These are phyloP conservation scores for Corythucha ciliata DNA, from an alignment of 2,888 invertebrate species.

Conservation along the genomic window DNA sequence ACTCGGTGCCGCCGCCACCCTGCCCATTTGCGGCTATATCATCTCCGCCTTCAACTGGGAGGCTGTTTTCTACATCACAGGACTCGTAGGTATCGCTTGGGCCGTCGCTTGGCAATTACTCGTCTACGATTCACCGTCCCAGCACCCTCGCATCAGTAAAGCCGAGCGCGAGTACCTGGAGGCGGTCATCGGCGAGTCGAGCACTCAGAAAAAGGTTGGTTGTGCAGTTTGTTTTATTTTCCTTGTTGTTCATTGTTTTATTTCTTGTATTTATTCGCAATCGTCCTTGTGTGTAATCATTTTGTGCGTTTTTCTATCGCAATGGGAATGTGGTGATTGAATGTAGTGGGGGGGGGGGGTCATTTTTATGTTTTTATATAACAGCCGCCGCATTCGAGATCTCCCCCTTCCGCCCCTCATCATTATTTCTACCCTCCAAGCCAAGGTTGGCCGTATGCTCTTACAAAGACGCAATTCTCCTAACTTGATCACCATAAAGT, in stretches of 20 bases:
- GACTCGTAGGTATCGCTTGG: constrained; percentile 68
- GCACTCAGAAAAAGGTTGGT: constrained; percentile 34
- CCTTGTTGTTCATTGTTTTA: not conserved
- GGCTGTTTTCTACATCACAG: constrained; percentile 80
- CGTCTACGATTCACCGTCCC: constrained; percentile 69
- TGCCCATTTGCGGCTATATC: constrained; percentile 77
- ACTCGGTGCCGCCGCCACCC: constrained; percentile 80
- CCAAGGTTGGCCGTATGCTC: too few relatives aligned
- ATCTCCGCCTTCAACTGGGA: constrained; percentile 77
- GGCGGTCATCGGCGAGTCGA: constrained; percentile 53
- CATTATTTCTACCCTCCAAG: too few relatives aligned
- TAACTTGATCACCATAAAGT: too few relatives aligned
- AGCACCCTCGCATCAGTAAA: constrained; percentile 68
- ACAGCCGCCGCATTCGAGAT: too few relatives aligned
- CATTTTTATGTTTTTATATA: too few relatives aligned
- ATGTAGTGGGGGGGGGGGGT: too few relatives aligned
- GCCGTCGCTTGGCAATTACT: constrained; percentile 70
- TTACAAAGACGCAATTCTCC: too few relatives aligned
- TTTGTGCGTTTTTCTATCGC: not conserved
- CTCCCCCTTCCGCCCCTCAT: too few relatives aligned
- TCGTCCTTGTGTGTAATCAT: not conserved
- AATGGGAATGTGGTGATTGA: too few relatives aligned
- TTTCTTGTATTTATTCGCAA: not conserved
- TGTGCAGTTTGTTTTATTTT: constrained; percentile 7
- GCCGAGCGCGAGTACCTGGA: constrained; percentile 65